Conservation (phyloP, 2,888 invertebrate species). For the Chrysina gloriosa region DNA sequence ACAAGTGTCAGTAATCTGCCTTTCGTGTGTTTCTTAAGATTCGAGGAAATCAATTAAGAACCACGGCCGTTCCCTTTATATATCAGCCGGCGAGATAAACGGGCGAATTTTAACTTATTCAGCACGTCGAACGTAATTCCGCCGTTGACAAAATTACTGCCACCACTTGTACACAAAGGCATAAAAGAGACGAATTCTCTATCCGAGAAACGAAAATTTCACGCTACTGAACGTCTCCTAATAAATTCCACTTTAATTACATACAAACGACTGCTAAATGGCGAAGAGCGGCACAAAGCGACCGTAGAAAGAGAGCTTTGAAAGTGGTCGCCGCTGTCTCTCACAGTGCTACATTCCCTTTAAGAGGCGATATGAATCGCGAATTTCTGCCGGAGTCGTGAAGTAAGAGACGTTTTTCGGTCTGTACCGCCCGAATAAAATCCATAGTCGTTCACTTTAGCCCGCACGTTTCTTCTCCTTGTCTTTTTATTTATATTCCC, state of each 20-base stretch:
- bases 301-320: slow-evolving; percentile 25
- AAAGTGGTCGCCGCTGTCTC: slow-evolving; percentile 29
- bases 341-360: slow-evolving; percentile 31
- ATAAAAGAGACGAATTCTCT: slow-evolving; percentile 10
- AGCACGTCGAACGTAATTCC: slow-evolving; percentile 1
- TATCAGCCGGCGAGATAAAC: neutral
- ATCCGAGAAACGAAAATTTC: slow-evolving; percentile 33
- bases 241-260: slow-evolving; percentile 40
- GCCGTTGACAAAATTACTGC: slow-evolving; percentile 23
- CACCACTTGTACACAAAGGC: slow-evolving; percentile 29
- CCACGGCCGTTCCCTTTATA: neutral
- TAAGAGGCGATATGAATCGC: slow-evolving; percentile 34
- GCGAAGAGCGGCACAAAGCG: slow-evolving; percentile 27
- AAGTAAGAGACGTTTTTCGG: slow-evolving; percentile 29
- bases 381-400: slow-evolving; percentile 29
- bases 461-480: neutral
- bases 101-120: slow-evolving; percentile 3
- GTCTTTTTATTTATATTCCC: slow-evolving; percentile 30
- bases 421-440: slow-evolving; percentile 31
- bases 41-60: neutral
- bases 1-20: no score
- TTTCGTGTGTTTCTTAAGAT: no score
- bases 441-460: slow-evolving; percentile 34
- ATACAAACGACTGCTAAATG: slow-evolving; percentile 40
- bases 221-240: slow-evolving; percentile 36